Evolutionary conservation across 2,888 invertebrate species (phyloP).

Genomic region (Cheilosia impressa): DNA sequence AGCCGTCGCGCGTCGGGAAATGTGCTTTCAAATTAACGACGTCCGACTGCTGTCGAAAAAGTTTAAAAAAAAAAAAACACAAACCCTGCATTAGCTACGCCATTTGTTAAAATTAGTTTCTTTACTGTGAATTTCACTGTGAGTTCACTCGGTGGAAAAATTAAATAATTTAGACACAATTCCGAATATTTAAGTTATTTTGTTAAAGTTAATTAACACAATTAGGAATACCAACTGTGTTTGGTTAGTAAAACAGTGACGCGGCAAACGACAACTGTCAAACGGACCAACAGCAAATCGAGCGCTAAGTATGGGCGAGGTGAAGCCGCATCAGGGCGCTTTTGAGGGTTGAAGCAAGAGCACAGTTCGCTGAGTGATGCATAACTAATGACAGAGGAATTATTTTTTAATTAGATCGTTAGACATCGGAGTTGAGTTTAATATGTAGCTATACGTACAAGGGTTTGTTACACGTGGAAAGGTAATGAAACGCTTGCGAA

Average conservation of each 20-base stretch:
- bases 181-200: background rate
- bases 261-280: background rate
- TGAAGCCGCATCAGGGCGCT: background rate
- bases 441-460: no score
- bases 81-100: background rate
- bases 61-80: background rate
- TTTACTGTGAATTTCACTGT: no score
- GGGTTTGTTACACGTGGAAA: constrained; percentile 13
- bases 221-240: no score
- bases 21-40: constrained; percentile 38
- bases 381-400: constrained; percentile 37
- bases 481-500: background rate
- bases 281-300: constrained; percentile 6
- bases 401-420: constrained; percentile 46
- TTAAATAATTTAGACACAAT: background rate
- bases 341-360: constrained; percentile 10
- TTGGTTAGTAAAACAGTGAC: no score
- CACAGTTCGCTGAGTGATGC: constrained; percentile 27
- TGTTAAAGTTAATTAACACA: background rate
- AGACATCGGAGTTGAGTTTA: constrained; percentile 19
- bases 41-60: background rate
- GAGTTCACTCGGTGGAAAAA: background rate
- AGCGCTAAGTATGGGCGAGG: constrained; percentile 3
- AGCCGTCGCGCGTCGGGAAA: constrained; percentile 18
- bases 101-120: background rate